Base-by-base conservation (phyloP, 1,140 invertebrate genomes). In the Drosophila nannoptera region DNA sequence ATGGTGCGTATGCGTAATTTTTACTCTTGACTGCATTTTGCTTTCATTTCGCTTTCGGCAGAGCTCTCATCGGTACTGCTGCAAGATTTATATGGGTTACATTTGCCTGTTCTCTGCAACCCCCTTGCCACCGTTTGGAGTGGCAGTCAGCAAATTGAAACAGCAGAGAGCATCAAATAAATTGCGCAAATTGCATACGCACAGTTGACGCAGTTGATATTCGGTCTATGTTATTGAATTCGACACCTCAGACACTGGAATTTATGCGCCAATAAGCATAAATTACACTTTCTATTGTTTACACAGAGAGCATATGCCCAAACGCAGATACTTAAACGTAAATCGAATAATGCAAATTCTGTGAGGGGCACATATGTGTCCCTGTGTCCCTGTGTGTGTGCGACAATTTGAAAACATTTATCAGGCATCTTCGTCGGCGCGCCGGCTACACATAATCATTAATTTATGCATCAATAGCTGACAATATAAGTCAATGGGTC, bases 381-480 rank as follows among this genome's bases (percentile, higher is more conserved):
- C 5, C 9, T 31, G 35, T 54, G 46, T 36, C 8, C 50, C 33
- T 35, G 33, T 35, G 33, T 35, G 33, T 35, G 35, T 36, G 35
- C 35, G 61, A 36, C 60, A 58, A 64, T 64, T 69, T 64, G 61
- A 64, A 69, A 58, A 33, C 48, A 70, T 70, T 65, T 65, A 65
- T 71, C 69, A 71, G 50, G 63, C 54, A 55, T 36, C 48, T 60
- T 60, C 16, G 49, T 32, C 68, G 64, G 69, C 11, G 40, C 36
- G 35, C 12, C 12, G 55, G 52, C 55, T 49, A 48, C 36, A 77
- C 54, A 86, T 80, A 84, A 86, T 84, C 80, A 84, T 84, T 84
- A 86, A 84, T 84, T 84, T 86, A 84, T 84, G 80, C 81, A 81
- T 86, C 80, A 84, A 86, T 84, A 80, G 77, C 80, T 84, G 80